phyloP scores from a whole-genome alignment of 2,797 vertebrate genomes.

The Valencia hispanica region DNA sequence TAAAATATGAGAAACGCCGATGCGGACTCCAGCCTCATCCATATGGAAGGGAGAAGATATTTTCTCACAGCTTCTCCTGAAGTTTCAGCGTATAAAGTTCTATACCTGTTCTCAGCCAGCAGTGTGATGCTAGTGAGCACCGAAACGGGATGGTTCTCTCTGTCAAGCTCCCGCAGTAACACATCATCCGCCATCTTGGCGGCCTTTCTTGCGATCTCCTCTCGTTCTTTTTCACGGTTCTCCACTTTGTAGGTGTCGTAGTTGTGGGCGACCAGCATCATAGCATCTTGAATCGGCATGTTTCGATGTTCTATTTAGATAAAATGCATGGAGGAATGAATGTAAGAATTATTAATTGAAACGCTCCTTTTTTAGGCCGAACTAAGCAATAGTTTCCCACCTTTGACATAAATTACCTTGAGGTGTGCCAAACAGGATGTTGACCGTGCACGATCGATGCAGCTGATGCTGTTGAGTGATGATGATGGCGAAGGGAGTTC shows the following conservation, averaged over 20 bases:
- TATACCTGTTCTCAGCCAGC: slow-evolving; percentile 87
- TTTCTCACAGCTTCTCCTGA: no score
- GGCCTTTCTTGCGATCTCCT: slow-evolving; percentile 93
- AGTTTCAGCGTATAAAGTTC: background rate
- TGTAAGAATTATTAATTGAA: background rate
- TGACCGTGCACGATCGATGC: slow-evolving; percentile 97
- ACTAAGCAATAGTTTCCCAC: background rate
- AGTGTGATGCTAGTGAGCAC: slow-evolving; percentile 89
- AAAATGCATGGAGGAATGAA: background rate
- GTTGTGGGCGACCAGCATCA: slow-evolving; percentile 95
- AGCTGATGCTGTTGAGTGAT: slow-evolving; percentile 98
- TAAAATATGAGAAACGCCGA: no score
- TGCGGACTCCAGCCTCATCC: no score
- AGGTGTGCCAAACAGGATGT: slow-evolving; percentile 97
- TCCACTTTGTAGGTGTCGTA: slow-evolving; percentile 93
- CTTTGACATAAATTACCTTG: slow-evolving; percentile 84
- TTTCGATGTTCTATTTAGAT: slow-evolving; percentile 91
- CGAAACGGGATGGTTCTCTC: slow-evolving; percentile 87
- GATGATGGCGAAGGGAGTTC: slow-evolving; percentile 97
- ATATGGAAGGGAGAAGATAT: no score
- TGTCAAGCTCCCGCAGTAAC: slow-evolving; percentile 89
- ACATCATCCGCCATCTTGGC: slow-evolving; percentile 98
- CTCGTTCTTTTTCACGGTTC: slow-evolving; percentile 92
- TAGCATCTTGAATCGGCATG: slow-evolving; percentile 98
- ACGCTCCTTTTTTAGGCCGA: background rate